Percentiles rank a stretch among this genome's conserved stretches.
phyloP scores from a whole-genome alignment of 2,888 invertebrate genomes.

The Nipponacmea schrenckii region DNA sequence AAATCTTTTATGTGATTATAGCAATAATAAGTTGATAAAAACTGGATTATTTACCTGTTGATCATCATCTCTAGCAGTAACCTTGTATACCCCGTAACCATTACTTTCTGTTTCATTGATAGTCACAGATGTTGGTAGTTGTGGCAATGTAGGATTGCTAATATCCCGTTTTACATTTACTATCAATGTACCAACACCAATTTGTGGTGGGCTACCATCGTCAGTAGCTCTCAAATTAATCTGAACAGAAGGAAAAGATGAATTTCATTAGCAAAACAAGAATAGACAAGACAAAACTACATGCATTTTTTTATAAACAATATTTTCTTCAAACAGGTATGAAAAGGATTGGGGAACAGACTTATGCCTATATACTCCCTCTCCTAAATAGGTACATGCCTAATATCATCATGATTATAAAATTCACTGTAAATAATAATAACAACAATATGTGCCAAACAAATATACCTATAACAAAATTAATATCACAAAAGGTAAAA shows the following conservation, averaged over 20 bases:
- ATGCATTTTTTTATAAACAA: neutral
- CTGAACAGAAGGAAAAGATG: conserved; percentile 30
- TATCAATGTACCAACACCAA: conserved; percentile 35
- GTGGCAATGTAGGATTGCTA: conserved; percentile 40
- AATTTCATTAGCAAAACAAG: neutral
- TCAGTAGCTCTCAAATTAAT: conserved; percentile 48
- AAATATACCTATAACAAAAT: too few species aligned
- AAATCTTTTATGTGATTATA: too few species aligned
- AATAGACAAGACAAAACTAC: neutral
- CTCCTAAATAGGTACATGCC: too few species aligned
- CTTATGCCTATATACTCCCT: too few species aligned
- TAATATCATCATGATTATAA: too few species aligned
- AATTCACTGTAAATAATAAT: too few species aligned
- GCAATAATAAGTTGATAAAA: too few species aligned
- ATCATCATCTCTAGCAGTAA: conserved; percentile 38
- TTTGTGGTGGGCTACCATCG: conserved; percentile 43
- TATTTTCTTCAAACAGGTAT: too few species aligned
- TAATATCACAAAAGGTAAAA: too few species aligned
- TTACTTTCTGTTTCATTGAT: conserved; percentile 34
- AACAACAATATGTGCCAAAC: too few species aligned
- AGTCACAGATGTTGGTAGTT: conserved; percentile 36
- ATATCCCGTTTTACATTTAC: conserved; percentile 54
- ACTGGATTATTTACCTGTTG: conserved; percentile 30
- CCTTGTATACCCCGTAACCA: conserved; percentile 34
- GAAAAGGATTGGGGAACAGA: too few species aligned